Evolutionary conservation across 2,888 invertebrate genomes (phyloP).

Genomic region (Athalia circularis): DNA sequence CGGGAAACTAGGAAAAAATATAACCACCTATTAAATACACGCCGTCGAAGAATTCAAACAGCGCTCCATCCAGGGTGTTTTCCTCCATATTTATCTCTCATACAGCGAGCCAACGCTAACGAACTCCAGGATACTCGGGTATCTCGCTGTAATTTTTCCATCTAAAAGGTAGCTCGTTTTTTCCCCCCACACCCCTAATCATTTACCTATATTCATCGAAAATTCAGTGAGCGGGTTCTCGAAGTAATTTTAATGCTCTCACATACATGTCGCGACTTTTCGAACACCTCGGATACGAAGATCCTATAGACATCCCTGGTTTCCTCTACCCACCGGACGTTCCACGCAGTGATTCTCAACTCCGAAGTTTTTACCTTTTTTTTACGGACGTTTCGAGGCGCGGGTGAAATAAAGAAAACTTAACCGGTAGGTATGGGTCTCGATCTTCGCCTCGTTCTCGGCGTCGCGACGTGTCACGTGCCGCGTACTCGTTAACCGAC

Average conservation of each 20-base stretch:
- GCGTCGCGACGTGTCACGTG: slow-evolving; percentile 46
- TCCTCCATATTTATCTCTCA: neutral
- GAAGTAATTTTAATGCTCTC: no score
- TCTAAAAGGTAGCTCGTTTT: no score
- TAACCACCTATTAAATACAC: no score
- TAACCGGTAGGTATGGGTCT: slow-evolving; percentile 10
- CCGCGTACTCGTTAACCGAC: slow-evolving; percentile 39
- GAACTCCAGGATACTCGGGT: no score
- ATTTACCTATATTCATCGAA: no score
- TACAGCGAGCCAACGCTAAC: no score
- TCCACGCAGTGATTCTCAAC: slow-evolving; percentile 40
- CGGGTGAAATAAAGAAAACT: slow-evolving; percentile 34
- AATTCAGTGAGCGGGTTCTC: no score
- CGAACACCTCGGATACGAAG: neutral
- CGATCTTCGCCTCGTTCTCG: slow-evolving; percentile 20
- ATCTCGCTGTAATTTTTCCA: no score
- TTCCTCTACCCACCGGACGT: slow-evolving; percentile 45
- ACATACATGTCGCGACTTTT: neutral
- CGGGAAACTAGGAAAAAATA: neutral
- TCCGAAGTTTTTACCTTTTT: neutral
- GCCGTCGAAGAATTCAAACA: no score
- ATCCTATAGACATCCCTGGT: slow-evolving; percentile 19
- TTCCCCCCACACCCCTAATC: no score
- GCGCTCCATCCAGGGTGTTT: neutral
- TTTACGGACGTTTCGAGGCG: slow-evolving; percentile 46